phyloP scores from a whole-genome alignment of 2,113 vertebrate genomes.

The Erinaceus europaeus region DNA sequence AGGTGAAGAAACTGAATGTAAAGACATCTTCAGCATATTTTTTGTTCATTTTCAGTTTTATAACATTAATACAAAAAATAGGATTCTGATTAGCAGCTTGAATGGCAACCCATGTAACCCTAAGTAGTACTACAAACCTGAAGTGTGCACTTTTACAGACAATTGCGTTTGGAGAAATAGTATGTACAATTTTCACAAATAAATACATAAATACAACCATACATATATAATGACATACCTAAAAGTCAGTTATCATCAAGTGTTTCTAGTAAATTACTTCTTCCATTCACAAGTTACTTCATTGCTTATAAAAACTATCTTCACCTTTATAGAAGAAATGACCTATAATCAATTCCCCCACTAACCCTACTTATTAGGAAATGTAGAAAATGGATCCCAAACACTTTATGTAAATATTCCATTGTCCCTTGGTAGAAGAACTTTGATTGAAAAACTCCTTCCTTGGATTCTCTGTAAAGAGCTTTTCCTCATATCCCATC shows the following conservation, averaged over 20 bases:
- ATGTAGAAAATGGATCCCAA: slow-evolving; percentile 76
- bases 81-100: slow-evolving; percentile 85
- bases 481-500: slow-evolving; percentile 54
- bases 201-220: slow-evolving; percentile 88
- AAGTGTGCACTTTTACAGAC: slow-evolving; percentile 85
- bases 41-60: slow-evolving; percentile 75
- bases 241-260: slow-evolving; percentile 80
- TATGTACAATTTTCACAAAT: slow-evolving; percentile 88
- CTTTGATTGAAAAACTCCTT: slow-evolving; percentile 71
- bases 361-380: slow-evolving; percentile 72
- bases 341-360: slow-evolving; percentile 69
- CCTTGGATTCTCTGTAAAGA: slow-evolving; percentile 57
- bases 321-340: slow-evolving; percentile 71
- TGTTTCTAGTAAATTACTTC: slow-evolving; percentile 80
- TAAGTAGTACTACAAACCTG: slow-evolving; percentile 82
- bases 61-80: slow-evolving; percentile 87
- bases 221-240: slow-evolving; percentile 82
- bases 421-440: slow-evolving; percentile 67
- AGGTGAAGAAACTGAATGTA: slow-evolving; percentile 70
- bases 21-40: slow-evolving; percentile 57
- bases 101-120: slow-evolving; percentile 84
- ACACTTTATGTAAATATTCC: slow-evolving; percentile 63
- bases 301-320: slow-evolving; percentile 72
- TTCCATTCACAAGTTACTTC: slow-evolving; percentile 81
- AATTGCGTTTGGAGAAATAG: slow-evolving; percentile 80